A percentile compares a stretch with the other conserved stretches of the same genome.
These are phyloP conservation scores for Opisthograptis luteolata DNA, from an alignment of 2,888 invertebrate genomes.

Conservation along the genomic window DNA sequence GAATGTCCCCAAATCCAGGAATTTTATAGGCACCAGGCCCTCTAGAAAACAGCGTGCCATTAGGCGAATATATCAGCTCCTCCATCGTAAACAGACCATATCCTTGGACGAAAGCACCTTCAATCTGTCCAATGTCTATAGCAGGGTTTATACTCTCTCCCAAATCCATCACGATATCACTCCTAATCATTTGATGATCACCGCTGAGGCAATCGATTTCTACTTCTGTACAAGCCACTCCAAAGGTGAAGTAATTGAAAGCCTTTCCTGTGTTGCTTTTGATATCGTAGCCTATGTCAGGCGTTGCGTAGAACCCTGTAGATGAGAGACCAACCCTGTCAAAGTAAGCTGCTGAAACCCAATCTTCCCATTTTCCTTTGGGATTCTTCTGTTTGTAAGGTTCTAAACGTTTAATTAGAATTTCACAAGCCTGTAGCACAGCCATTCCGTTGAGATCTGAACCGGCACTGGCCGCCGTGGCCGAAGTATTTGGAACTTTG, in stretches of 20 bases:
- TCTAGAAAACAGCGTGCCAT: conserved; percentile 91
- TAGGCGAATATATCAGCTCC: conserved; percentile 93
- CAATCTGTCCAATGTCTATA: conserved; percentile 98
- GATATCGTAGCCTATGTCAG: conserved; percentile 89
- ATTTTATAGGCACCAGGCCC: conserved; percentile 98
- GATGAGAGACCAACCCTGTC: conserved; percentile 92
- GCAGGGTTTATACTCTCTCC: conserved; percentile 98
- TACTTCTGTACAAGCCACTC: conserved; percentile 94
- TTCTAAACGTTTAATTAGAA: conserved; percentile 88
- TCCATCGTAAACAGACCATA: conserved; percentile 96
- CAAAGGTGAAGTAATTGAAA: conserved; percentile 94
- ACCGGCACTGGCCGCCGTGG: conserved; percentile 94
- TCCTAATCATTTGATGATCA: conserved; percentile 94
- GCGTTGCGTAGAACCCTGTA: conserved; percentile 92
- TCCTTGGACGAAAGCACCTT: conserved; percentile 97
- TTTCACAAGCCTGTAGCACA: conserved; percentile 91
- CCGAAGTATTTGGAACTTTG: conserved; percentile 95
- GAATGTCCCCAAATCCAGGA: conserved; percentile 96
- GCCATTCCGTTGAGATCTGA: conserved; percentile 97
- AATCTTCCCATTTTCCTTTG: conserved; percentile 92
- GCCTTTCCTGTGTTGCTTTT: conserved; percentile 88
- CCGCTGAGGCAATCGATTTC: conserved; percentile 98
- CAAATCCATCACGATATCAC: conserved; percentile 98
- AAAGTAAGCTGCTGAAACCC: conserved; percentile 91
- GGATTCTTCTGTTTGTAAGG: conserved; percentile 91